phyloP scores from a whole-genome alignment of 2,113 vertebrate genomes.

The Cryptomyrus ogoouensis region DNA sequence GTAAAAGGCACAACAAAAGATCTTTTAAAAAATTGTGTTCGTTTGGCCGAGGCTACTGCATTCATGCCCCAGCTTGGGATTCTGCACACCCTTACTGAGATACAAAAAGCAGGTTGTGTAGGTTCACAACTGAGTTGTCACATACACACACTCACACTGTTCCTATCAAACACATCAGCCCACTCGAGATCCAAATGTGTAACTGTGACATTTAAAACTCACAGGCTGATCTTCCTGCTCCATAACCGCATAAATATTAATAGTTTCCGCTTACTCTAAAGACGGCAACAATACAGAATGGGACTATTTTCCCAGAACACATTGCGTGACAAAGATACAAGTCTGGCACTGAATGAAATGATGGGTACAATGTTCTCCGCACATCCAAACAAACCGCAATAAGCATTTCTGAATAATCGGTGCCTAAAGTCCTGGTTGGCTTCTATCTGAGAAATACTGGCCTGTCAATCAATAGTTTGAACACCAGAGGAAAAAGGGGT shows the following conservation, averaged over 20 bases:
- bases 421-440: not conserved
- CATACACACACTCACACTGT: not conserved
- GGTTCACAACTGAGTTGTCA: not conserved
- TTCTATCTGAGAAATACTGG: not conserved
- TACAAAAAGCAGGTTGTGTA: not conserved
- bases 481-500: not conserved
- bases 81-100: not conserved
- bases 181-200: slow-evolving; percentile 18
- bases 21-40: not conserved
- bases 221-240: slow-evolving; percentile 22
- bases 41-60: not conserved
- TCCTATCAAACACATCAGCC: slow-evolving; percentile 19
- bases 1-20: not conserved
- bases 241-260: slow-evolving; percentile 30
- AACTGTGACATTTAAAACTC: slow-evolving; percentile 30
- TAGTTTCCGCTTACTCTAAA: slow-evolving; percentile 25
- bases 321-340: not conserved
- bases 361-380: not conserved
- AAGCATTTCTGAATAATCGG: not conserved
- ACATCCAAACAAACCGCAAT: not conserved
- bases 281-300: not conserved
- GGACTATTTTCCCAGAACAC: not conserved
- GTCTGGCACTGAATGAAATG: not conserved
- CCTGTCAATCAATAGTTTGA: not conserved
- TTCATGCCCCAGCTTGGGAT: not conserved